Percentiles rank a stretch among this genome's conserved stretches.
These are phyloP conservation scores for Volucella inanis DNA, from an alignment of 2,888 invertebrate species.

Conservation along the genomic window DNA sequence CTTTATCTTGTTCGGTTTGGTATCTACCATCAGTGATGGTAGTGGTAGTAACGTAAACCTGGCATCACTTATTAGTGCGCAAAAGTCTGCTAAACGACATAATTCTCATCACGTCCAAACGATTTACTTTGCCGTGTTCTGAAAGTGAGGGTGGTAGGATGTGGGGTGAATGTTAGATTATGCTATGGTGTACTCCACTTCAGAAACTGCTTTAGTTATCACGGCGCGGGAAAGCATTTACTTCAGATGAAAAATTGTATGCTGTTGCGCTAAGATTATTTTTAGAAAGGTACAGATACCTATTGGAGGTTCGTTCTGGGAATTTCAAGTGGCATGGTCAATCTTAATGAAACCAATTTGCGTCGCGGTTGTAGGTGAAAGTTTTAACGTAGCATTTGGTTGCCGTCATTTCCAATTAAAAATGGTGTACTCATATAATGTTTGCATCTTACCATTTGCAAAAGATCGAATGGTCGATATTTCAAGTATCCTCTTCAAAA, in stretches of 20 bases:
- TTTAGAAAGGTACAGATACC: constrained; percentile 22
- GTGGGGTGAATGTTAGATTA: constrained; percentile 27
- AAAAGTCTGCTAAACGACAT: constrained; percentile 72
- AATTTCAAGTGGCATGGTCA: no score
- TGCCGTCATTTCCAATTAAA: no score
- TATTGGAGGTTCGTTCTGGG: no score
- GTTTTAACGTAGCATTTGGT: no score
- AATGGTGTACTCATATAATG: no score
- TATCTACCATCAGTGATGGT: background rate
- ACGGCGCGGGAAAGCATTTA: background rate
- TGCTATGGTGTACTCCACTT: constrained; percentile 13
- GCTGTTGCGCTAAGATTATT: constrained; percentile 65
- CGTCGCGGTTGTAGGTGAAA: no score
- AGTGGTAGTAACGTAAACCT: background rate
- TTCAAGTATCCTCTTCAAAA: no score
- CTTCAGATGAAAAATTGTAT: constrained; percentile 57
- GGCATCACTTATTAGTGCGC: constrained; percentile 70
- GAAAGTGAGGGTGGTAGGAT: constrained; percentile 17
- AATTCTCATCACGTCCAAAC: constrained; percentile 72
- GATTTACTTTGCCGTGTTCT: constrained; percentile 60
- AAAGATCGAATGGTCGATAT: no score
- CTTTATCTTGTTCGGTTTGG: constrained; percentile 50
- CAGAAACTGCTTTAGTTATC: background rate
- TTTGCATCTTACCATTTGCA: no score
- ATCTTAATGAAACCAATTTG: no score